Base-by-base conservation (phyloP, 37 sponge, comb jelly and placozoan species). In the Aphrocallistes beatrix region DNA sequence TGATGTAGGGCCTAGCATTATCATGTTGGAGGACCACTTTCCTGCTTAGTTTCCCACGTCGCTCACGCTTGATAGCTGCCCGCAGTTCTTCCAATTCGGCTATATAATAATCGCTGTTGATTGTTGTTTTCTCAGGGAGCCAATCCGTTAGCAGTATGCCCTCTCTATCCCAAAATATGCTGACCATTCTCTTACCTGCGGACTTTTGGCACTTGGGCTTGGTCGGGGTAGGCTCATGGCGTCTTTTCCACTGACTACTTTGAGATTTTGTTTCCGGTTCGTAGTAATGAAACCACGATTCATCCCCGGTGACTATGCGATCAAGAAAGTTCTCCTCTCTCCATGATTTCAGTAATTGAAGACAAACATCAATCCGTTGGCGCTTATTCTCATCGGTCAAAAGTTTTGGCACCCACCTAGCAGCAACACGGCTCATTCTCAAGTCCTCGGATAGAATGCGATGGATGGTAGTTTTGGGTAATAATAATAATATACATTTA, bases 251-350 rank as follows among this genome's bases (percentile, higher is more conserved):
- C 75, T 13, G 75, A 60, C 34, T 60, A 28, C 75, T 60, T 30
- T 60, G 8, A 60, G 21, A 60, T 60, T 42, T 60, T 60, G 75
- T 60, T 13, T 60, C 75, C 34, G 75, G 75, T 60, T 60, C 75
- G 8, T 60, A 60, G 75, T 19, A 60, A 60, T 60, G 75, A 60
- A 60, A 60, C 75, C 75, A 60, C 17, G 75, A 60, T 60, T 60
- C 75, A 13, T 60, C 34, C 21, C 75, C 34, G 75, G 75, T 60
- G 75, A 60, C 75, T 60, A 60, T 1, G 75, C 75, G 75, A 60
- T 60, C 75, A 60, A 60, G 75, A 60, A 60, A 60, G 75, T 60
- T 30, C 75, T 60, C 75, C 75, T 47, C 49, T 60, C 75, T 60
- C 75, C 75, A 60, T 60, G 75, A 60, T 21, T 60, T 60, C 75